Base-by-base conservation (phyloP, 1,140 invertebrate genomes). In the Acromyrmex echinatior region DNA sequence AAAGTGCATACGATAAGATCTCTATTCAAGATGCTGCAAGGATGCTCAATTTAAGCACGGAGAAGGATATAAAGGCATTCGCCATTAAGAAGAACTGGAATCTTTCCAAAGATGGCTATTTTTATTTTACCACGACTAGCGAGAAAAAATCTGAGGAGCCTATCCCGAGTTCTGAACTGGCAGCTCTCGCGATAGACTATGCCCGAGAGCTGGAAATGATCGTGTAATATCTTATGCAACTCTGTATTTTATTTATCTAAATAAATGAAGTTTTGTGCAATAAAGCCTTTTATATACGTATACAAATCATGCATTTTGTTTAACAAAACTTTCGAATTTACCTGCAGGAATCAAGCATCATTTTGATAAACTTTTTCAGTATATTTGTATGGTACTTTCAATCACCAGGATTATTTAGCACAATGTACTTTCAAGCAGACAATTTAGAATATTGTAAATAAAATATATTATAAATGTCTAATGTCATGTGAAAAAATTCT, bases 131-230 rank as follows among this genome's bases (percentile, higher is more conserved):
- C 28, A 96, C 96, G 14, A 95, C 96, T 53, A 96, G 95, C 60
- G 97, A 98, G 89, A 97, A 98, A 94, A 97, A 97, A 88, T 95
- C 96, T 28, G 98, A 98, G 90, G 97, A 98, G 80, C 96, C 97
- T 35, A 97, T 99, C 88, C 99, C 99, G 2, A 99, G 99, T 28
- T 95, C 96, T 70, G 98, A 99, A 94, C 96, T 99, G 18, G 99
- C 99, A 9, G 97, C 98, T 91, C 98, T 99, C 95, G 98, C 98
- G 25, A 98, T 99, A 93, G 98, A 98, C 94, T 99, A 99, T 96
- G 99, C 99, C 18, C 97, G 98, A 93, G 99, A 99, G 96, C 96
- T 99, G 73, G 99, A 99, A 96, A 99, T 99, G 98, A 99, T 99
- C 96, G 99, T 99, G 77, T 99, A 98, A 96, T 65, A 9, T 21